These are phyloP conservation scores for Magallana ariakensis DNA, from an alignment of 1,140 invertebrate species.

Conservation along the genomic window DNA sequence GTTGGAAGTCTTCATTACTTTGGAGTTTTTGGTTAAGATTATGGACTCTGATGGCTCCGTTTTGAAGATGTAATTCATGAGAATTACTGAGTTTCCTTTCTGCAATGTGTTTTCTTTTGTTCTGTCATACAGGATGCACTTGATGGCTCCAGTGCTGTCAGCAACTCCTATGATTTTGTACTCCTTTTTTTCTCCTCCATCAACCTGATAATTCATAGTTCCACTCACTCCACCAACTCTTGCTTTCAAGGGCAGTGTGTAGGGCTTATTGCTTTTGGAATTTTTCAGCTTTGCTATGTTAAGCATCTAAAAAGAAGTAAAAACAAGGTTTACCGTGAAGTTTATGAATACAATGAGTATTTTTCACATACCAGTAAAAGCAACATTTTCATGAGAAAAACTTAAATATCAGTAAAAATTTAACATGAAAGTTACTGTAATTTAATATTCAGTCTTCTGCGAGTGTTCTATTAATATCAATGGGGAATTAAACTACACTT, in stretches of 20 bases:
- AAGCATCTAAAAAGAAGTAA: background rate
- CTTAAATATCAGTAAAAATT: no score
- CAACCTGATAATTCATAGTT: background rate
- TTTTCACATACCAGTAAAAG: no score
- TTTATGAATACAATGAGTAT: no score
- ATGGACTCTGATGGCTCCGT: background rate
- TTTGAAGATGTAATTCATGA: background rate
- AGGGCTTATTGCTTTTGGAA: background rate
- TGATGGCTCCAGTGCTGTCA: background rate
- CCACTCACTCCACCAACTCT: background rate
- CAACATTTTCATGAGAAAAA: no score
- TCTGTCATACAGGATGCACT: background rate
- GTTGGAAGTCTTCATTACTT: background rate
- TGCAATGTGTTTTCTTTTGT: background rate
- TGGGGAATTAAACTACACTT: no score
- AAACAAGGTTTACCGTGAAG: no score
- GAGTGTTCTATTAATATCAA: no score
- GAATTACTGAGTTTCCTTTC: conserved; percentile 1
- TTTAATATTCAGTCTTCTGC: no score
- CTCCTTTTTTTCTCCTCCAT: background rate
- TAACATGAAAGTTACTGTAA: no score
- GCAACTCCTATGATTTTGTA: background rate
- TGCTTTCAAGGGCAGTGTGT: background rate
- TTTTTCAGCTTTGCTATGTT: background rate
- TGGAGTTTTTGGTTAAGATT: background rate